A percentile compares a stretch with the other conserved stretches of the same genome.
These are phyloP conservation scores for Elymnias hypermnestra DNA, from an alignment of 1,140 invertebrate species.

Conservation along the genomic window DNA sequence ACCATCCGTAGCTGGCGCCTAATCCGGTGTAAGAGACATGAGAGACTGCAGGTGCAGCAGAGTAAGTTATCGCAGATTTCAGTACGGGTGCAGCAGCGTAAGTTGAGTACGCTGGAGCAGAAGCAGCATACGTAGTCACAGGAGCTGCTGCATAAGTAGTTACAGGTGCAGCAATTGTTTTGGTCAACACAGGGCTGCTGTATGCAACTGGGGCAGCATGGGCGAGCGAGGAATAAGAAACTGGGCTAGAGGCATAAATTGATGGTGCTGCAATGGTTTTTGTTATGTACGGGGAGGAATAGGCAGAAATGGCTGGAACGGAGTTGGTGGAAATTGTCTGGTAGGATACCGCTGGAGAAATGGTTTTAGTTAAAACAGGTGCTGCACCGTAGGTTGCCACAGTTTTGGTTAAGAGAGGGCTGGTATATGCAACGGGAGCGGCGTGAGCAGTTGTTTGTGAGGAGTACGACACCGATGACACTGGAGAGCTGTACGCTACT, in stretches of 20 bases:
- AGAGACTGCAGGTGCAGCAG: slow-evolving; percentile 25
- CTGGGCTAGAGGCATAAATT: neutral
- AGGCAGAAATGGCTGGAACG: neutral
- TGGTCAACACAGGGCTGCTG: slow-evolving; percentile 2
- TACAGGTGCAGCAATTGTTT: slow-evolving; percentile 10
- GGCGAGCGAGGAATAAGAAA: slow-evolving; percentile 11
- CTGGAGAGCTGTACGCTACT: slow-evolving; percentile 37
- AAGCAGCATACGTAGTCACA: slow-evolving; percentile 20
- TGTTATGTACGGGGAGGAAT: neutral
- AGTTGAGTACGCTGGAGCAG: slow-evolving; percentile 20
- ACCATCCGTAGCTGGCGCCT: slow-evolving; percentile 26
- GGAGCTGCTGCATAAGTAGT: too few species aligned
- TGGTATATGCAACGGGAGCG: slow-evolving; percentile 28
- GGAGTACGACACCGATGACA: slow-evolving; percentile 38
- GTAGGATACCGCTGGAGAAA: slow-evolving; percentile 20
- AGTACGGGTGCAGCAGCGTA: slow-evolving; percentile 25
- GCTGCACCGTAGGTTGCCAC: too few species aligned
- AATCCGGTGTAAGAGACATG: slow-evolving; percentile 29
- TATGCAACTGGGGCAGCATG: slow-evolving; percentile 22
- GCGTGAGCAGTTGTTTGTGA: slow-evolving; percentile 32
- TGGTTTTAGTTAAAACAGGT: slow-evolving; percentile 5
- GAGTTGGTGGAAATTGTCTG: slow-evolving; percentile 3
- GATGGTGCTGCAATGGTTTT: neutral
- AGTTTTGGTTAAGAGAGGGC: too few species aligned
- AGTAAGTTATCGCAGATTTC: slow-evolving; percentile 21